A percentile compares a stretch with the other conserved stretches of the same genome.
Conservation (phyloP, 2,113 vertebrate genomes). For the Fregetta grallaria region DNA sequence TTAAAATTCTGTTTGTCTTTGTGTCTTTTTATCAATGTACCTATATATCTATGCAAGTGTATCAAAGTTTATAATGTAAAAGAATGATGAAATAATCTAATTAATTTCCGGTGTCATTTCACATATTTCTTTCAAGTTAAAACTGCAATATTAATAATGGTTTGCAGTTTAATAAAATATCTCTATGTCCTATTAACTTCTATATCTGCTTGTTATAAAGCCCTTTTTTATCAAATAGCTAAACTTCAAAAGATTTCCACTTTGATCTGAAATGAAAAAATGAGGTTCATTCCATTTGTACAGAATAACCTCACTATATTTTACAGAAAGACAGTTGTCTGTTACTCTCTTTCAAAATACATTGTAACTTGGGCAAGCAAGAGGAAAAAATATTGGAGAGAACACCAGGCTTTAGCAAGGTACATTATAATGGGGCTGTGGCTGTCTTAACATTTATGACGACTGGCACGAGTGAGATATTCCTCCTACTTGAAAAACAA, state of each 20-base stretch:
- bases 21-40: slow-evolving; percentile 93
- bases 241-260: slow-evolving; percentile 82
- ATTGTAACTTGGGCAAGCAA: slow-evolving; percentile 40
- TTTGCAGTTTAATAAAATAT: slow-evolving; percentile 86
- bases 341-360: slow-evolving; percentile 59
- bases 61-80: slow-evolving; percentile 92
- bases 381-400: slow-evolving; percentile 15
- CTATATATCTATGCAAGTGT: slow-evolving; percentile 88
- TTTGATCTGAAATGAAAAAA: slow-evolving; percentile 82
- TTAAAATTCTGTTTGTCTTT: slow-evolving; percentile 97
- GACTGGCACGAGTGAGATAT: not conserved
- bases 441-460: slow-evolving; percentile 18
- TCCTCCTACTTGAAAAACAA: slow-evolving; percentile 15
- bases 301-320: slow-evolving; percentile 74
- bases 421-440: not conserved
- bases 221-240: slow-evolving; percentile 82
- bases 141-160: slow-evolving; percentile 83
- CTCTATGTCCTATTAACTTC: slow-evolving; percentile 84
- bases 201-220: slow-evolving; percentile 80
- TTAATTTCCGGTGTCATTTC: slow-evolving; percentile 85
- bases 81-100: slow-evolving; percentile 90
- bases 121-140: slow-evolving; percentile 85
- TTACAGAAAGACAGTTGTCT: slow-evolving; percentile 70
- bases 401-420: slow-evolving; percentile 9
- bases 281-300: slow-evolving; percentile 79